phyloP scores from a whole-genome alignment of 2,113 vertebrate genomes.

The Pyxicephalus adspersus region DNA sequence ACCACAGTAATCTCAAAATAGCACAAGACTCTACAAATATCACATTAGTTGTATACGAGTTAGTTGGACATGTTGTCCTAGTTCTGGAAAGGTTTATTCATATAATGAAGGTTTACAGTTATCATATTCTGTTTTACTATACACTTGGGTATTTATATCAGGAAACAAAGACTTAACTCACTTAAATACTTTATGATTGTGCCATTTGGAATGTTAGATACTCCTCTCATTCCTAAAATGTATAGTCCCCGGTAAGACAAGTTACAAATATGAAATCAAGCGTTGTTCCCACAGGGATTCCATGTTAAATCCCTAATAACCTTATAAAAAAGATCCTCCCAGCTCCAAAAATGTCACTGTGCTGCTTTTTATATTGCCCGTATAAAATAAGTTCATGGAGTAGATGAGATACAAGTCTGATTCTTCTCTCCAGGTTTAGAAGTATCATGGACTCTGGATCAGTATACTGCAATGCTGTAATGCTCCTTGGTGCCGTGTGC shows the following conservation, averaged over 20 bases:
- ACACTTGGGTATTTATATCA: conserved; percentile 10
- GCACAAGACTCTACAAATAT: not conserved
- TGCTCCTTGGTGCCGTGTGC: not conserved
- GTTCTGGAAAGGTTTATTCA: not conserved
- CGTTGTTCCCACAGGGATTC: not conserved
- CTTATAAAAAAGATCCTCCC: not conserved
- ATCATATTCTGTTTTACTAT: not conserved
- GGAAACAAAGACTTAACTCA: not conserved
- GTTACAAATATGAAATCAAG: not conserved
- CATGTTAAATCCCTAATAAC: conserved; percentile 1
- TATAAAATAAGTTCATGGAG: not conserved
- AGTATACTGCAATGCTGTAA: not conserved
- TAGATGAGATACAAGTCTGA: not conserved
- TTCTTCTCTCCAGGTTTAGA: not conserved
- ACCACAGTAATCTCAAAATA: not conserved
- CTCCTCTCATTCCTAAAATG: conserved; percentile 9
- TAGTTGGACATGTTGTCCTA: not conserved
- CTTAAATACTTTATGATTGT: not conserved
- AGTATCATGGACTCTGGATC: not conserved
- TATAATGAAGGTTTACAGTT: conserved; percentile 3
- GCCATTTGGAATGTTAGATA: not conserved
- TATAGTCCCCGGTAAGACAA: not conserved
- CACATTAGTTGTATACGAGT: not conserved
- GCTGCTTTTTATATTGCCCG: too few species aligned
- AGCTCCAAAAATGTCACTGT: not conserved